Evolutionary conservation across 2,113 vertebrate genomes (phyloP).

Genomic region (Casuarius casuarius): DNA sequence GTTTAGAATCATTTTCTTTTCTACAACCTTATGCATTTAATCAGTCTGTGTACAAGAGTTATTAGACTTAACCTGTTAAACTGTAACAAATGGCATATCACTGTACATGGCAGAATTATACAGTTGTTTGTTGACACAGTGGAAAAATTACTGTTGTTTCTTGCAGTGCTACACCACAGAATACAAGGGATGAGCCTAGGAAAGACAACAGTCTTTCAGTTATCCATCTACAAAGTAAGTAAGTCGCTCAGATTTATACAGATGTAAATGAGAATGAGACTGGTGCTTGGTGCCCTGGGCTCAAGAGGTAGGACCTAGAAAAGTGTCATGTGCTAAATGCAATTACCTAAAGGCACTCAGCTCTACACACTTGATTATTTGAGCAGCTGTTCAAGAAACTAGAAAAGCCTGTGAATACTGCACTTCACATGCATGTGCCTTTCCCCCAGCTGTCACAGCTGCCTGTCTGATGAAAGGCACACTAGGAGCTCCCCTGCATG

Average conservation of each 20-base stretch:
- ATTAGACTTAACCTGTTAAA: neutral
- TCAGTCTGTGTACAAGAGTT: neutral
- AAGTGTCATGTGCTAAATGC: neutral
- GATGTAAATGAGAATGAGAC: neutral
- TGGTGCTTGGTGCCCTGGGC: neutral
- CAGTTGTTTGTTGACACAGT: neutral
- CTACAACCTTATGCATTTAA: neutral
- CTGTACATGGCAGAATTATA: neutral
- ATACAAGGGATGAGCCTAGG: neutral
- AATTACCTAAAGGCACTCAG: neutral
- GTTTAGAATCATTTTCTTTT: neutral
- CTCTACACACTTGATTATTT: neutral
- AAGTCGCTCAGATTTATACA: neutral
- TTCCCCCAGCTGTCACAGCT: neutral
- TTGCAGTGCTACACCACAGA: neutral
- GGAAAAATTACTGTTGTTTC: neutral
- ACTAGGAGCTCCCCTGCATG: neutral
- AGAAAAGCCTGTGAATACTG: neutral
- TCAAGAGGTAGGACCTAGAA: neutral
- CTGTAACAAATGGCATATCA: neutral
- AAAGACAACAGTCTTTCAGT: neutral
- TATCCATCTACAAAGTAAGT: neutral
- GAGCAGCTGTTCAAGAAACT: neutral
- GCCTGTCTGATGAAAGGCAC: neutral
- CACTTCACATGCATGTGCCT: neutral